Evolutionary conservation across 2,113 vertebrate genomes (phyloP).

Genomic region (Anolis sagrei): DNA sequence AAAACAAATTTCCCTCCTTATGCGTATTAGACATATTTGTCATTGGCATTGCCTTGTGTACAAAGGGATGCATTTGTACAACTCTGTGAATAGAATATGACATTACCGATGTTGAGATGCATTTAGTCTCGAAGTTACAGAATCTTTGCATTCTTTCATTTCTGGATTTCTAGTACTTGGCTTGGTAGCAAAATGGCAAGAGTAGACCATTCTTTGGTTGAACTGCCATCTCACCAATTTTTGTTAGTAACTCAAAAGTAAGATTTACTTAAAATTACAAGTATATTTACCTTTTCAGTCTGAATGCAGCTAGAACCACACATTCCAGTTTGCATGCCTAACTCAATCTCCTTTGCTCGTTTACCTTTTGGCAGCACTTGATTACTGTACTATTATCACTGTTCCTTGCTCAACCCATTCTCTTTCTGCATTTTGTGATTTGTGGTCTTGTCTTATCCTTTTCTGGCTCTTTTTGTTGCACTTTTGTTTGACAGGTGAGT

Average conservation of each 20-base stretch:
- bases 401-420: neutral
- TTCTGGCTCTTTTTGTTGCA: neutral
- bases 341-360: neutral
- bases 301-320: neutral
- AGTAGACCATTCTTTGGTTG: neutral
- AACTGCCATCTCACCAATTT: neutral
- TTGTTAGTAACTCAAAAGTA: neutral
- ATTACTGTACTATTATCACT: neutral
- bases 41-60: neutral
- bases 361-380: neutral
- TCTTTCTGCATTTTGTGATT: neutral
- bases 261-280: neutral
- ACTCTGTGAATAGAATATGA: neutral
- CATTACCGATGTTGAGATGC: neutral
- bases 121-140: neutral
- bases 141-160: neutral
- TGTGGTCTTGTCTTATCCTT: neutral
- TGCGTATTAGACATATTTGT: constrained; percentile 17
- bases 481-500: neutral
- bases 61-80: neutral
- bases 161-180: neutral
- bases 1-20: neutral
- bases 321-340: constrained; percentile 4
- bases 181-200: neutral
- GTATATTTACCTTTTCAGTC: neutral